Evolutionary conservation across 2,888 invertebrate genomes (phyloP), one percentile per base, ranked within the genome.

Genomic region (Oscheius sp.): DNA sequence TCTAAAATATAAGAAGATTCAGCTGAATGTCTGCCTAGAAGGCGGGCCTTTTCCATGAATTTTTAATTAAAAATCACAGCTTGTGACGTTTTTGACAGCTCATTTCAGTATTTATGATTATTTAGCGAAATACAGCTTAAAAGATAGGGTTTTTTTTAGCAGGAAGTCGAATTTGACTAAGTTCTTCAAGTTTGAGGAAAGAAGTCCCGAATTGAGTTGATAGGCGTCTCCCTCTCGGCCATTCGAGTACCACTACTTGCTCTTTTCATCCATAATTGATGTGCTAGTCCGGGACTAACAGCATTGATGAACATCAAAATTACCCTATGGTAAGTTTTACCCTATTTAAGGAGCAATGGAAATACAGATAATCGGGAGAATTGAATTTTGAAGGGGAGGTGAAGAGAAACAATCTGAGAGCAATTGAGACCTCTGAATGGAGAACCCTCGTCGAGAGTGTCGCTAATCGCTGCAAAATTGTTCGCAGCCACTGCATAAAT

Each of bases 251-350:
- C 55, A 55, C 55, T 55, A 55, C 55, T 55, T 55, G 55, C 58
- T 29, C 61, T 6, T 42, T 61, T 61, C 61, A 61, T 61, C 46
- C 45, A 61, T 61, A 61, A 61, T 61, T 61, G 61, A 61, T 42
- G 61, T 29, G 29, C 27, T 10, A 29, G 17, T 12, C 20, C 20
- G 42, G n/a, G 23, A 17, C 45, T 29, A 55, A 33, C 33, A 55
- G 31, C 33, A 23, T 55, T 33, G 55, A n/a, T 55, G 55, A 31
- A n/a, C 34, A 29, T 23, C 31, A 34, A 34, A 33, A 17, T 15
- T 46, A 8, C n/a, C 8, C 8, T 20, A 8, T 17, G 6, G 15
- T 8, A 12, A 46, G 46, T 46, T 46, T 46, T 46, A 12, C 37
- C 37, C 8, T 8, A 37, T 37, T 37, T 37, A 12, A 46, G 20